A percentile compares a stretch with the other conserved stretches of the same genome.
These are phyloP conservation scores for Epinotia brunnichana DNA, from an alignment of 2,888 invertebrate genomes.

Conservation along the genomic window DNA sequence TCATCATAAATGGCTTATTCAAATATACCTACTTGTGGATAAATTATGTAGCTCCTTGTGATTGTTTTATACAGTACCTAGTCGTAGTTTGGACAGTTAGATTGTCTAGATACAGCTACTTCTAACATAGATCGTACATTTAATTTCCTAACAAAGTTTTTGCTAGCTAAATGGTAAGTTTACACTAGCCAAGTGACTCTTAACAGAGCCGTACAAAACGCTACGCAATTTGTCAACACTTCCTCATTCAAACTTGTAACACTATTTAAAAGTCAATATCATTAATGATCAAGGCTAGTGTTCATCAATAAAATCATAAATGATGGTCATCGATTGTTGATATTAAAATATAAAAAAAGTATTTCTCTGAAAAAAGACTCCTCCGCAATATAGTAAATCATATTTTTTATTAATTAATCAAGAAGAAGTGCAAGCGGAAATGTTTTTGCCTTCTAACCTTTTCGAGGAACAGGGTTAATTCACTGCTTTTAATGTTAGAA, in stretches of 20 bases:
- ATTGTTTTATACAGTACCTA: no score
- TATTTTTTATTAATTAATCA: slow-evolving; percentile 1
- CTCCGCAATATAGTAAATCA: neutral
- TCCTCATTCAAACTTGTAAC: slow-evolving; percentile 6
- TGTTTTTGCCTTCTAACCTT: neutral
- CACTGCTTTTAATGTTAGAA: no score
- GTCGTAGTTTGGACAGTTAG: no score
- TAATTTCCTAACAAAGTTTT: no score
- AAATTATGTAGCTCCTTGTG: no score
- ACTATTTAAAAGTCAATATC: neutral
- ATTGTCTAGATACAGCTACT: no score
- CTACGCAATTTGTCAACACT: neutral
- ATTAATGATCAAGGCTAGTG: neutral
- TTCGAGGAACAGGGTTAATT: neutral
- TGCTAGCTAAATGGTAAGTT: no score
- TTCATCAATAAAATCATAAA: neutral
- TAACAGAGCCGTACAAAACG: neutral
- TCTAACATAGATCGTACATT: no score
- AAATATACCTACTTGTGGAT: no score
- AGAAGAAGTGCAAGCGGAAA: neutral
- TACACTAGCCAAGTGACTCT: neutral
- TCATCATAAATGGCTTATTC: no score
- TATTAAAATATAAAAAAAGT: neutral
- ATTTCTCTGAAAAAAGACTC: neutral
- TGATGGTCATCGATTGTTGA: neutral